Evolutionary conservation across 1,140 invertebrate species (phyloP), one percentile per base, ranked within the genome.

Genomic region (Gryon sp.): DNA sequence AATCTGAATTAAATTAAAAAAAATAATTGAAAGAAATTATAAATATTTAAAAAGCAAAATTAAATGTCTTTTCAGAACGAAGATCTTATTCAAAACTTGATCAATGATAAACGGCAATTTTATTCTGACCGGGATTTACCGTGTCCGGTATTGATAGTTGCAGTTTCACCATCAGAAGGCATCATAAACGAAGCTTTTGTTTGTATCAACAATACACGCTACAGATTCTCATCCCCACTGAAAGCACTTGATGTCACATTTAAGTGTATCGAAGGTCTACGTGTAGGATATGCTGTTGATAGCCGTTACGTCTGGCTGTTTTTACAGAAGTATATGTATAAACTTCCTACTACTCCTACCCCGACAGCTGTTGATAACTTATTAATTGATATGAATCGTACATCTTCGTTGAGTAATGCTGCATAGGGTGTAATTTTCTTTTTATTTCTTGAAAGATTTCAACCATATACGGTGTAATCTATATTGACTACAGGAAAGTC

Each of bases 1-100:
- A n/a, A n/a, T n/a, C n/a, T n/a, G n/a, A n/a, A n/a, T n/a, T n/a
- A n/a, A n/a, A n/a, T n/a, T n/a, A n/a, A n/a, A n/a, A n/a, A n/a
- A n/a, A n/a, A n/a, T n/a, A n/a, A n/a, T n/a, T n/a, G n/a, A n/a
- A n/a, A n/a, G n/a, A n/a, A n/a, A n/a, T n/a, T n/a, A n/a, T n/a
- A n/a, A n/a, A n/a, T n/a, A n/a, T n/a, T n/a, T n/a, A n/a, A n/a
- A n/a, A n/a, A n/a, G n/a, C n/a, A n/a, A n/a, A n/a, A n/a, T n/a
- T n/a, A n/a, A n/a, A n/a, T n/a, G n/a, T n/a, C n/a, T 59, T 60
- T 62, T 38, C 22, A 50, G 43, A 40, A n/a, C 9, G 57, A 48
- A 20, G 9, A 62, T 8, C 14, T 40, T 26, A 4, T 50, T 18
- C 15, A 45, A 24, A 2, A 20, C 4, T 62, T 62, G 7, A 50